phyloP scores from a whole-genome alignment of 2,888 invertebrate species.

The Mycalesis mineus region DNA sequence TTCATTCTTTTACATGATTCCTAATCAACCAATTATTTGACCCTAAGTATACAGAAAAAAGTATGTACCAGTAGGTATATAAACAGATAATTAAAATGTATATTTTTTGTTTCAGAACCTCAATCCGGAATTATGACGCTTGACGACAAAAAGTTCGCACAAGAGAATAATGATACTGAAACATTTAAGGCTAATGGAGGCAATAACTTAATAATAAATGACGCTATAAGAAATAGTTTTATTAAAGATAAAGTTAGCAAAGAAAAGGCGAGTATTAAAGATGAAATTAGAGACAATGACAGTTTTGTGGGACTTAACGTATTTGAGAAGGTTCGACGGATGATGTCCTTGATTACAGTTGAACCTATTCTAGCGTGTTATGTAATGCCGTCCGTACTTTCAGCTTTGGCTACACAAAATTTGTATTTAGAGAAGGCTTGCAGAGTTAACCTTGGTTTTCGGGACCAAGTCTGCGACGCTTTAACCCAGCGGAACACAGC shows the following conservation, averaged over 20 bases:
- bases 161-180: constrained; percentile 45
- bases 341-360: constrained; percentile 83
- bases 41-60: too few relatives aligned
- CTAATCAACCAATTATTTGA: too few relatives aligned
- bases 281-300: constrained; percentile 42
- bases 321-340: constrained; percentile 74
- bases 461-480: constrained; percentile 86
- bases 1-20: background rate
- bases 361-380: constrained; percentile 87
- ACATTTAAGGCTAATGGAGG: constrained; percentile 48
- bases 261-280: constrained; percentile 36
- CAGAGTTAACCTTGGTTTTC: constrained; percentile 86
- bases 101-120: constrained; percentile 27
- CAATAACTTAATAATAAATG: constrained; percentile 59
- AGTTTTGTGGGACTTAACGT: constrained; percentile 73
- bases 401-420: constrained; percentile 89
- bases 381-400: constrained; percentile 81
- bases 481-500: constrained; percentile 85
- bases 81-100: background rate
- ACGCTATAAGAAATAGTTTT: constrained; percentile 55
- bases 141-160: constrained; percentile 36
- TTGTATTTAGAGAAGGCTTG: constrained; percentile 92
- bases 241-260: constrained; percentile 49
- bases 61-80: background rate
- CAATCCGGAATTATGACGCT: constrained; percentile 20